Base-by-base conservation (phyloP, 2,113 vertebrate genomes). In the Perca schrenkii region DNA sequence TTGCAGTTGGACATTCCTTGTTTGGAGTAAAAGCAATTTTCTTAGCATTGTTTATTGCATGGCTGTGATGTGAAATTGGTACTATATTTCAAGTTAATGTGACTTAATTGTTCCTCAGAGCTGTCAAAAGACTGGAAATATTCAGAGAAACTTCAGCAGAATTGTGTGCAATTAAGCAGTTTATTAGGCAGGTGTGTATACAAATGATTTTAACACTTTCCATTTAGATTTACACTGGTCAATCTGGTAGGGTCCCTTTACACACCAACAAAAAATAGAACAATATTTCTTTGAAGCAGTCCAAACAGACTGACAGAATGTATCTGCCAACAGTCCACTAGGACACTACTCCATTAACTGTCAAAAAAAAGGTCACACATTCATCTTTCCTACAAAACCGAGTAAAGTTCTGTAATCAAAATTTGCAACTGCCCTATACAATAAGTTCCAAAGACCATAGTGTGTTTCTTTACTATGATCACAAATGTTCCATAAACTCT, bases 101-200 rank as follows among this genome's bases (percentile, higher is more conserved):
- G 21, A n/a, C 6, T 36, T 8, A 4, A 10, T 21, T 10, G n/a
- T n/a, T 22, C 4, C 0, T 16, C 8, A 54, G 22, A 47, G 8
- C 6, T 12, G 16, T 15, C 4, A 63, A 66, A 79, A 34, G 6
- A 49, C 43, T 17, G 15, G 28, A 67, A 28, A 60, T 58, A 68
- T 8, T 31, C 22, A 86, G 4, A 84, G 6, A 83, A 8, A 19
- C 16, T 6, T 56, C 7, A 46, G 25, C 63, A 79, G 11, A 87
- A 57, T 28, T 74, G 43, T 86, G 85, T 93, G 91, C 87, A 90
- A 90, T 95, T 93, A 90, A 94, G 93, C 92, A 91, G 88, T 96
- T 96, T 96, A 96, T 96, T 96, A 96, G 91, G 93, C 93, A 95
- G 90, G 92, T 93, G 88, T 95, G 93, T 94, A 90, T 94, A 96